These are phyloP conservation scores for Torymus texanus DNA, from an alignment of 2,888 invertebrate species.

Conservation along the genomic window DNA sequence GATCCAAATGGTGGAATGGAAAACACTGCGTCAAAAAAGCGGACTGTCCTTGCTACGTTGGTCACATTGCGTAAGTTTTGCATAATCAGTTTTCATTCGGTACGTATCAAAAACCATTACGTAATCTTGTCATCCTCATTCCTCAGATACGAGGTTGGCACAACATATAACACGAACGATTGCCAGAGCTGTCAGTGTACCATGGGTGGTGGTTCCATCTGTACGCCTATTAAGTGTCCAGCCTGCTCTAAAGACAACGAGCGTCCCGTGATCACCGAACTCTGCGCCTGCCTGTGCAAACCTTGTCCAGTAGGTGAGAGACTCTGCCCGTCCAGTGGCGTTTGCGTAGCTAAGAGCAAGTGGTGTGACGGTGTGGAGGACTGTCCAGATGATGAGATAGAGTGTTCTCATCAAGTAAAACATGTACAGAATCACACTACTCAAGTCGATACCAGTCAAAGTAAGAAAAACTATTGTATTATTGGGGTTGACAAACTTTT, in stretches of 20 bases:
- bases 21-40: conserved; percentile 82
- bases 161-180: conserved; percentile 82
- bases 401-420: conserved; percentile 75
- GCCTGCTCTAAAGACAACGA: conserved; percentile 79
- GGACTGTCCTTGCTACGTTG: conserved; percentile 87
- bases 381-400: conserved; percentile 88
- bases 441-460: no score
- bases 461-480: conserved; percentile 5
- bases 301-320: conserved; percentile 82
- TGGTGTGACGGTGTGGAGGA: conserved; percentile 91
- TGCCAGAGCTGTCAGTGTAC: conserved; percentile 89
- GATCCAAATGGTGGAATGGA: conserved; percentile 84
- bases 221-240: conserved; percentile 83
- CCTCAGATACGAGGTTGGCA: conserved; percentile 83
- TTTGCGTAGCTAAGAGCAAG: conserved; percentile 81
- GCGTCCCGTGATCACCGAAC: conserved; percentile 78
- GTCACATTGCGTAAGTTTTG: conserved; percentile 78
- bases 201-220: conserved; percentile 83
- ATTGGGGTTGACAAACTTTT: no score
- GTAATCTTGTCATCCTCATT: not conserved
- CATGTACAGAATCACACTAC: no score
- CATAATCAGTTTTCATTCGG: not conserved
- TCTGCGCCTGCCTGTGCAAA: conserved; percentile 85
- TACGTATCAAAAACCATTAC: not conserved
- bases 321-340: conserved; percentile 84